Conservation (phyloP, 2,113 vertebrate species). For the Heptranchias perlo region DNA sequence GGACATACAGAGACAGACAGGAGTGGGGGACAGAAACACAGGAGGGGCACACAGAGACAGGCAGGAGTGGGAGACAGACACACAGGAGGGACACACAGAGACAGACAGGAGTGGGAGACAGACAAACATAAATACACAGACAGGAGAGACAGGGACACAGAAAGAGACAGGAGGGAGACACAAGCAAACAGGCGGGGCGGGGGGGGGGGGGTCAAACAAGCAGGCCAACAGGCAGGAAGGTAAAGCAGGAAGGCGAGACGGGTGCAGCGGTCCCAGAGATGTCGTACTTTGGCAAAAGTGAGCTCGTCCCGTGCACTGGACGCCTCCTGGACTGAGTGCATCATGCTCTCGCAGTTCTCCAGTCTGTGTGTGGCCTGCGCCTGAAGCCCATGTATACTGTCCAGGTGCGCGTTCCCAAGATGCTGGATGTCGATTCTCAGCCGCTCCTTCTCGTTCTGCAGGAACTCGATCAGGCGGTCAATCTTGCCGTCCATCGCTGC, state of each 20-base stretch:
- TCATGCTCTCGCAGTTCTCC: background rate
- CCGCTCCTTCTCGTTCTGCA: background rate
- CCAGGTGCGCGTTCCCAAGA: background rate
- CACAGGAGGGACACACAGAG: background rate
- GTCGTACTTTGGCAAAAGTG: background rate
- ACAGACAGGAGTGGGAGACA: background rate
- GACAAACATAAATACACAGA: background rate
- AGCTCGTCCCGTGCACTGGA: background rate
- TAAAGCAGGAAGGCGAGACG: too few relatives aligned
- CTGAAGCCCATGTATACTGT: background rate
- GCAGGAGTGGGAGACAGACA: too few relatives aligned
- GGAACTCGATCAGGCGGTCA: background rate
- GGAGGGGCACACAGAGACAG: too few relatives aligned
- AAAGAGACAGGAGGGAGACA: background rate
- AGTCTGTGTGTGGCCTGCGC: background rate
- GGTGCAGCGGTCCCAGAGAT: too few relatives aligned
- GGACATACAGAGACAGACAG: background rate
- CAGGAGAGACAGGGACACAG: background rate
- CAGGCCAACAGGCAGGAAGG: too few relatives aligned
- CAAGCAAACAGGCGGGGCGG: too few relatives aligned
- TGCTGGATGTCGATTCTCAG: background rate
- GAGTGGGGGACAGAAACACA: background rate
- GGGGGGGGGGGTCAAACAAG: too few relatives aligned
- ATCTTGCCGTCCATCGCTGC: background rate
- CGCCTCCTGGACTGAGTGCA: background rate